Evolutionary conservation across 1,140 invertebrate genomes (phyloP).

Genomic region (Cecropterus lyciades): DNA sequence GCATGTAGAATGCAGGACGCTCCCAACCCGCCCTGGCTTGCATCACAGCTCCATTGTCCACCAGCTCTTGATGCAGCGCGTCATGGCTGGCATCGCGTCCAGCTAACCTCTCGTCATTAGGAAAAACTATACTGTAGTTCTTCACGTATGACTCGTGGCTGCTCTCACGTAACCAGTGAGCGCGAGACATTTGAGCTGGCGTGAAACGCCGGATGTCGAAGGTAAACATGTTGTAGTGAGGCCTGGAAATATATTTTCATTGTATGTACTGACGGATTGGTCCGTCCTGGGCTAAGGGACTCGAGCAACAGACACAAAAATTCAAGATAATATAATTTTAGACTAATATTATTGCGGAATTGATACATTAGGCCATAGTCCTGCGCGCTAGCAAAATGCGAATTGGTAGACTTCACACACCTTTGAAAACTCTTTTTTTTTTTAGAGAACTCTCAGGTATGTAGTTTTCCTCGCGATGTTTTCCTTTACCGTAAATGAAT

Average conservation of each 20-base stretch:
- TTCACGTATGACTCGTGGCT: constrained; percentile 94
- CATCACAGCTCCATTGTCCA: constrained; percentile 91
- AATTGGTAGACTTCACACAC: too few relatives aligned
- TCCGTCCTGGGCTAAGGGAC: too few relatives aligned
- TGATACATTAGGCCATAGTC: too few relatives aligned
- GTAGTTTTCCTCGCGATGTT: too few relatives aligned
- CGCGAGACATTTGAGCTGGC: constrained; percentile 87
- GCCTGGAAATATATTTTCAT: constrained; percentile 75
- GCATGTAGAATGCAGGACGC: constrained; percentile 89
- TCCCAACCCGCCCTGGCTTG: constrained; percentile 95
- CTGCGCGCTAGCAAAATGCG: too few relatives aligned
- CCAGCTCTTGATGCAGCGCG: constrained; percentile 84
- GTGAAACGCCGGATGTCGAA: constrained; percentile 93
- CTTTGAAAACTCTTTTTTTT: too few relatives aligned
- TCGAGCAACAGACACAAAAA: too few relatives aligned
- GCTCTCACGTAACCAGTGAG: constrained; percentile 90
- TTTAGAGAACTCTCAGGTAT: too few relatives aligned
- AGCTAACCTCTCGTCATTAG: constrained; percentile 93
- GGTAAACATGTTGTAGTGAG: constrained; percentile 92
- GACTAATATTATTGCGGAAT: too few relatives aligned
- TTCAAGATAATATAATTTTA: too few relatives aligned
- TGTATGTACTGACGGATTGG: too few relatives aligned
- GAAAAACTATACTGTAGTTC: constrained; percentile 94
- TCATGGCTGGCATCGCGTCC: constrained; percentile 86
- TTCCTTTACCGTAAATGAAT: too few relatives aligned